phyloP scores from a whole-genome alignment of 2,888 invertebrate species.

The Autographa pulchrina region DNA sequence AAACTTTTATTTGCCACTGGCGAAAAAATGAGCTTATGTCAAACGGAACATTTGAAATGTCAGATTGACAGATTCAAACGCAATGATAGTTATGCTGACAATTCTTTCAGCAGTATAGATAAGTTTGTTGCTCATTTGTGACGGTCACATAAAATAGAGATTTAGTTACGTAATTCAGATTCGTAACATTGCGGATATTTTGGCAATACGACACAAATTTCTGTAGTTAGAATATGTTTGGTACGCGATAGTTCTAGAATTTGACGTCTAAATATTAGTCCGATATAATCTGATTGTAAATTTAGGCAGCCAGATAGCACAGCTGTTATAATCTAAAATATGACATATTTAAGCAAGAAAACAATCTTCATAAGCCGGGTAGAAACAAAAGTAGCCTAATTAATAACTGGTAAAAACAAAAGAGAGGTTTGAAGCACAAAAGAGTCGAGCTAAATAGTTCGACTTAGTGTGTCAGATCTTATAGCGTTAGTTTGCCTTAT shows the following conservation, averaged over 20 bases:
- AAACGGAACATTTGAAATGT: not conserved
- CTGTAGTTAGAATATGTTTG: not conserved
- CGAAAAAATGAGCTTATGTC: not conserved
- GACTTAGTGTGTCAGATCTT: too few relatives aligned
- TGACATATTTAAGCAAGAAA: too few relatives aligned
- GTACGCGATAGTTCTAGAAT: not conserved
- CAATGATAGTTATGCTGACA: not conserved
- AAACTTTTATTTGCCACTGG: not conserved
- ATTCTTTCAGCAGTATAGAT: not conserved
- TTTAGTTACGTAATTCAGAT: not conserved
- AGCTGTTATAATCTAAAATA: not conserved
- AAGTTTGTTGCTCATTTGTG: not conserved
- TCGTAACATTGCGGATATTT: not conserved
- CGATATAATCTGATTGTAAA: not conserved
- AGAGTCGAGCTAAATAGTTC: too few relatives aligned
- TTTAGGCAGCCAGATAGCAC: not conserved
- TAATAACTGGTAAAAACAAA: too few relatives aligned
- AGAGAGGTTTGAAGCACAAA: too few relatives aligned
- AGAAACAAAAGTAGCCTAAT: too few relatives aligned
- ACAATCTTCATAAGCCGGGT: too few relatives aligned
- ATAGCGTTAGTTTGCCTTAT: too few relatives aligned
- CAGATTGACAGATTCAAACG: not conserved
- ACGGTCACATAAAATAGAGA: not conserved
- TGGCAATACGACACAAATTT: not conserved
- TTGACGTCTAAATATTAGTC: not conserved